Evolutionary conservation across 2,797 vertebrate genomes (phyloP).

Genomic region (Aeoliscus strigatus): DNA sequence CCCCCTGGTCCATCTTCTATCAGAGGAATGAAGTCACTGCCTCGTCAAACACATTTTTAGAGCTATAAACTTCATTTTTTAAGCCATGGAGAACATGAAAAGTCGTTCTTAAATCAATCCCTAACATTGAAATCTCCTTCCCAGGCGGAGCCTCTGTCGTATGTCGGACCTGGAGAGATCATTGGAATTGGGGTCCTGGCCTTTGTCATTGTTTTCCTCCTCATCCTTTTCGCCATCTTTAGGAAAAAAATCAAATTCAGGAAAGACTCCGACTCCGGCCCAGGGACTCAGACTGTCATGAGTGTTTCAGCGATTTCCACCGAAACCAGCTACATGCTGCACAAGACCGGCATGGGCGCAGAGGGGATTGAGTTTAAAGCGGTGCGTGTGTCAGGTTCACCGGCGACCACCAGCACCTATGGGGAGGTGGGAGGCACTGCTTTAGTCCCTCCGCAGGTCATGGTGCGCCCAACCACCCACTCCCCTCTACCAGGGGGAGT

Average conservation of each 20-base stretch:
- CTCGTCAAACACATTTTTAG: too few species aligned
- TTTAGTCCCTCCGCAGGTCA: constrained; percentile 83
- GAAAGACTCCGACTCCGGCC: constrained; percentile 80
- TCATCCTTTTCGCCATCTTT: constrained; percentile 84
- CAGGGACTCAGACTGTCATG: constrained; percentile 74
- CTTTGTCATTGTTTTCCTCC: constrained; percentile 84
- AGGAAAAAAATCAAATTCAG: constrained; percentile 87
- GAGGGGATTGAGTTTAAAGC: constrained; percentile 74
- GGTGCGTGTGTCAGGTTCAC: constrained; percentile 52
- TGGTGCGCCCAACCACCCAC: constrained; percentile 87
- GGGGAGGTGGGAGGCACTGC: constrained; percentile 47
- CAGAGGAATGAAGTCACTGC: too few species aligned
- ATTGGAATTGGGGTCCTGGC: constrained; percentile 90
- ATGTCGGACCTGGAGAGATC: constrained; percentile 90
- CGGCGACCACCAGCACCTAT: constrained; percentile 43
- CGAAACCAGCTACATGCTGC: constrained; percentile 77
- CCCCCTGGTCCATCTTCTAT: too few species aligned
- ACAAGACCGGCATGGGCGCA: constrained; percentile 56
- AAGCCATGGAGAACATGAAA: too few species aligned
- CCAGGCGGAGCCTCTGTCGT: constrained; percentile 85
- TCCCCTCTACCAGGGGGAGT: constrained; percentile 65
- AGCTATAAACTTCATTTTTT: too few species aligned
- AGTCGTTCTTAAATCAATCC: background rate
- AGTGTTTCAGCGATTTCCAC: constrained; percentile 84
- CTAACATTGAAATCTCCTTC: constrained; percentile 14